These are phyloP conservation scores for Hofmannophila pseudospretella DNA, from an alignment of 2,888 invertebrate species.

Conservation along the genomic window DNA sequence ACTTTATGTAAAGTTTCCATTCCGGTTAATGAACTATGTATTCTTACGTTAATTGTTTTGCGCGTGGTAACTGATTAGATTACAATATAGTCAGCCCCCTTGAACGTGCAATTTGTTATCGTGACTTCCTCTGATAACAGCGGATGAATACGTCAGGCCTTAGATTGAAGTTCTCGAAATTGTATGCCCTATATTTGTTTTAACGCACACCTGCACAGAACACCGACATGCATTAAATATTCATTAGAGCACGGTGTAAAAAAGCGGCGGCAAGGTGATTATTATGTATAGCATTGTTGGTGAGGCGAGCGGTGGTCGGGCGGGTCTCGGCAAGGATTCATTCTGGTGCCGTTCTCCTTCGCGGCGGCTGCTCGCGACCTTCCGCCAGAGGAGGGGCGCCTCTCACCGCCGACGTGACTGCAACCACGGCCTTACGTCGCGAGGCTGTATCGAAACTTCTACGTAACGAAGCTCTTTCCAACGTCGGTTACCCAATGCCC, in stretches of 20 bases:
- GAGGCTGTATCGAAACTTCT: constrained; percentile 76
- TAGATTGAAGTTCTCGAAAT: constrained; percentile 13
- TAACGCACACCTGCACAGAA: constrained; percentile 1
- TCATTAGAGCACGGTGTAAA: constrained; percentile 3
- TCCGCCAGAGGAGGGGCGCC: constrained; percentile 72
- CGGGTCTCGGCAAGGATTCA: constrained; percentile 65
- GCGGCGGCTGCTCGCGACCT: constrained; percentile 65
- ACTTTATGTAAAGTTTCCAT: constrained; percentile 32
- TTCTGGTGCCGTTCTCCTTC: constrained; percentile 71
- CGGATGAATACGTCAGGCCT: constrained; percentile 28
- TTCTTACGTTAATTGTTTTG: constrained; percentile 39
- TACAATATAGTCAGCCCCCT: constrained; percentile 34
- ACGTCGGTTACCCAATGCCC: constrained; percentile 64
- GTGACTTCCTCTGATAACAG: constrained; percentile 39
- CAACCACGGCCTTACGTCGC: constrained; percentile 73
- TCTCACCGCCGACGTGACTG: constrained; percentile 75
- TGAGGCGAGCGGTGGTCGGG: constrained; percentile 34
- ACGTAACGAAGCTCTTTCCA: constrained; percentile 75
- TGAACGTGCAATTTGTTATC: constrained; percentile 46
- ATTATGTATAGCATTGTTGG: constrained; percentile 26
- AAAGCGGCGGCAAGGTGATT: constrained; percentile 10
- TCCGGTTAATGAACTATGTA: constrained; percentile 57
- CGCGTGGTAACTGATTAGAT: constrained; percentile 52
- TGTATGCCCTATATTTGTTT: not conserved
- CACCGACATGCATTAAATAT: constrained; percentile 4